Evolutionary conservation across 2,797 vertebrate genomes (phyloP).

Genomic region (Chelonia mydas): DNA sequence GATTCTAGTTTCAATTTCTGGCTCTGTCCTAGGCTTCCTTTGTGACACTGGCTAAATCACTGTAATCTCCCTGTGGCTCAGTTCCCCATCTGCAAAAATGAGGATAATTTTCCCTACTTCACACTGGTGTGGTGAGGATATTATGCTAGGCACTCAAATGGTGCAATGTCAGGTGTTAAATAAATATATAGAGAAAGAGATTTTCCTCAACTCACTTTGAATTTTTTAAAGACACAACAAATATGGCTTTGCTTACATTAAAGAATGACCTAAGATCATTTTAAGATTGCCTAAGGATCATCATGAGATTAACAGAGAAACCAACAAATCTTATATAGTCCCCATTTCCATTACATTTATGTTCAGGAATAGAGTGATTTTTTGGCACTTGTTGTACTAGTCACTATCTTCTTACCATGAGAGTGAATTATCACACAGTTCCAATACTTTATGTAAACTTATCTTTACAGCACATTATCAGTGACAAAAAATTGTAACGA

Average conservation of each 20-base stretch:
- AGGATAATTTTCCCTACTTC: background rate
- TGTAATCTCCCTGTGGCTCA: background rate
- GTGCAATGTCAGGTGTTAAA: background rate
- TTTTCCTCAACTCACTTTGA: background rate
- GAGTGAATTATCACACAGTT: constrained; percentile 21
- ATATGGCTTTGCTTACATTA: background rate
- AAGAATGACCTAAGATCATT: background rate
- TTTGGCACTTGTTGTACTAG: constrained; percentile 13
- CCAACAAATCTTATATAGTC: background rate
- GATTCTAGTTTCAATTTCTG: background rate
- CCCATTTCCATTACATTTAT: background rate
- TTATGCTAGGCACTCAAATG: background rate
- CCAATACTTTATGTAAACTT: constrained; percentile 11
- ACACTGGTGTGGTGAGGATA: fast-evolving
- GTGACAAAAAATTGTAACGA: background rate
- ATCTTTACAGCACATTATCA: constrained; percentile 15
- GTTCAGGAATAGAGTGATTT: constrained; percentile 24
- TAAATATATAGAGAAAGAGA: background rate
- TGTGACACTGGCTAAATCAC: background rate
- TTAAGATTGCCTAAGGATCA: background rate
- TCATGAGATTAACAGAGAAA: background rate
- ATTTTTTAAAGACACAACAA: background rate
- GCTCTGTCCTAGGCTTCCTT: background rate
- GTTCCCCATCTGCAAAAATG: background rate
- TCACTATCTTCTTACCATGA: background rate